These are phyloP conservation scores for Drosophila lacicola DNA, from an alignment of 2,888 invertebrate species.

Conservation along the genomic window DNA sequence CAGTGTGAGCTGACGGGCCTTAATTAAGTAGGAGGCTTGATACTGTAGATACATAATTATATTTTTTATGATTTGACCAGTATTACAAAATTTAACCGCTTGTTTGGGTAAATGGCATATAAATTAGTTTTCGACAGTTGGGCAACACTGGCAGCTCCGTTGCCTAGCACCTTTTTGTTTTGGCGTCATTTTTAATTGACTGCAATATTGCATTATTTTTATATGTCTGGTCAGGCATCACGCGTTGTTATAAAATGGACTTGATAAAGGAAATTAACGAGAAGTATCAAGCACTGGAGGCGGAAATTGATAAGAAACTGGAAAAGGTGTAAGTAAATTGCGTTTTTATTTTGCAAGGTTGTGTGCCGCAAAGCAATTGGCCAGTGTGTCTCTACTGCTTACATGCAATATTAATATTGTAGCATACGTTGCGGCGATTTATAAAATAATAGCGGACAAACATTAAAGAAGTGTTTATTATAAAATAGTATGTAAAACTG, in stretches of 20 bases:
- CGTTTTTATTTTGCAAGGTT: neutral
- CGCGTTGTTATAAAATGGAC: slow-evolving; percentile 65
- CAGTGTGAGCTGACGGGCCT: neutral
- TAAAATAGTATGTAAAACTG: no score
- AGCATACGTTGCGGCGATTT: slow-evolving; percentile 25
- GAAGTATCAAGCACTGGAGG: slow-evolving; percentile 82
- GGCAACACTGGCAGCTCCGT: slow-evolving; percentile 35
- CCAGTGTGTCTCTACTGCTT: neutral
- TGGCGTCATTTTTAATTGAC: slow-evolving; percentile 28
- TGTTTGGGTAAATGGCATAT: slow-evolving; percentile 2
- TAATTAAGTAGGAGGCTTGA: slow-evolving; percentile 45
- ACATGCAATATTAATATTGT: neutral
- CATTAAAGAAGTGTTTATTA: neutral
- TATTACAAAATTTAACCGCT: slow-evolving; percentile 44
- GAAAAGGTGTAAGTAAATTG: slow-evolving; percentile 79
- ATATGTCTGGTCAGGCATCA: neutral
- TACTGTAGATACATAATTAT: slow-evolving; percentile 34
- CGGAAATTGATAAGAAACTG: slow-evolving; percentile 82
- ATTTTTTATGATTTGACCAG: slow-evolving; percentile 34
- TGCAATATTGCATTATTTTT: neutral
- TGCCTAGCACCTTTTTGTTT: slow-evolving; percentile 61
- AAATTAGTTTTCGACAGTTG: neutral
- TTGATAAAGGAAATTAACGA: slow-evolving; percentile 83
- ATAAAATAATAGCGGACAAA: neutral
- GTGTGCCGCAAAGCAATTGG: neutral